These are phyloP conservation scores for Leuciscus idus DNA, from an alignment of 2,113 vertebrate genomes.

Conservation along the genomic window DNA sequence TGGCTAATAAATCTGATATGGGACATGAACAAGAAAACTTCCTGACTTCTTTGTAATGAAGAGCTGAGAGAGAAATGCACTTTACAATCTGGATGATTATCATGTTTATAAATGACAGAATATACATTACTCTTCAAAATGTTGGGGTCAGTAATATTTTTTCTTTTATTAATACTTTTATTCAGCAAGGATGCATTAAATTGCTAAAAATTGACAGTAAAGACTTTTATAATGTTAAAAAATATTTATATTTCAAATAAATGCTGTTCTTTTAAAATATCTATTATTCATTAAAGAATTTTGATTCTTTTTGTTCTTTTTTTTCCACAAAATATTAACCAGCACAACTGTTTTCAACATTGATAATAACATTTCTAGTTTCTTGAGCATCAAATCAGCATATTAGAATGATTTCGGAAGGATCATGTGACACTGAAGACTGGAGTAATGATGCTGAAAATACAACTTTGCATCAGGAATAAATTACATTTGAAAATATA, in stretches of 20 bases:
- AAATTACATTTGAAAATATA: not conserved
- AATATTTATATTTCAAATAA: not conserved
- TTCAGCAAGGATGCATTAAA: not conserved
- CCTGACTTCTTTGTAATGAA: not conserved
- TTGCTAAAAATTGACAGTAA: not conserved
- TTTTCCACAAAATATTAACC: not conserved
- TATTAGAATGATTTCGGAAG: not conserved
- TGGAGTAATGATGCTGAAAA: not conserved
- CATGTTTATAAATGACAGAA: not conserved
- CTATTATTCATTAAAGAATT: not conserved
- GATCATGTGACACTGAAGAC: not conserved
- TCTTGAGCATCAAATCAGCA: not conserved
- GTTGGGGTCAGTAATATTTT: not conserved
- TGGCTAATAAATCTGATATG: not conserved
- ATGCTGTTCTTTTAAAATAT: not conserved
- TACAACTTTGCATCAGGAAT: not conserved
- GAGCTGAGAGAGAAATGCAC: not conserved
- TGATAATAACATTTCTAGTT: not conserved
- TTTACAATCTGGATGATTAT: not conserved
- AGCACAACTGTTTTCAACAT: not conserved
- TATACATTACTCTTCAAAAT: not conserved
- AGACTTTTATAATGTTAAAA: not conserved
- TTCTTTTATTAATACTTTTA: not conserved
- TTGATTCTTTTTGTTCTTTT: not conserved
- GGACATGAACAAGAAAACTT: not conserved